Percentiles rank a stretch among this genome's conserved stretches.
phyloP scores from a whole-genome alignment of 2,888 invertebrate species.

The Lathronympha strigana region DNA sequence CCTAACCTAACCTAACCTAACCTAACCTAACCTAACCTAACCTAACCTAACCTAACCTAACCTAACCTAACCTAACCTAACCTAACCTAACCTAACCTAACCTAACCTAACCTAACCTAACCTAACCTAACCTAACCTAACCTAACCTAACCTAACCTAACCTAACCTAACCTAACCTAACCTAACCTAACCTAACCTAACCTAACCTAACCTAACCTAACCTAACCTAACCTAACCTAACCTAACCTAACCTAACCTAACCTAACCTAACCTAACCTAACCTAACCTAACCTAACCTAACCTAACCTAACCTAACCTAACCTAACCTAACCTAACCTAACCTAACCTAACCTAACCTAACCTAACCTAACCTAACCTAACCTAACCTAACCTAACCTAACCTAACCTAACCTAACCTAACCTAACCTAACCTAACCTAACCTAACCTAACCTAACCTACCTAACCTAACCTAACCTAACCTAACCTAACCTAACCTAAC shows the following conservation, averaged over 20 bases:
- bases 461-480: conserved; percentile 41
- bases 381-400: conserved; percentile 43
- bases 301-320: conserved; percentile 4
- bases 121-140: conserved; percentile 19
- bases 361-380: conserved; percentile 48
- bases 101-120: conserved; percentile 19
- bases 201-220: conserved; percentile 19
- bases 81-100: conserved; percentile 17
- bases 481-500: conserved; percentile 42
- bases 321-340: conserved; percentile 13
- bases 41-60: conserved; percentile 39
- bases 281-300: conserved; percentile 8
- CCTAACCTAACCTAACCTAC: conserved; percentile 30
- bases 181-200: conserved; percentile 19
- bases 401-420: conserved; percentile 19
- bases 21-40: conserved; percentile 17
- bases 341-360: conserved; percentile 46
- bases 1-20: conserved; percentile 27
- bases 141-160: conserved; percentile 17
- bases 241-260: conserved; percentile 7
- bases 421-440: conserved; percentile 4
- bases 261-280: conserved; percentile 12
- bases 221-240: conserved; percentile 9
- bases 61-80: conserved; percentile 14
- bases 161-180: conserved; percentile 15